Percentiles rank a stretch among this genome's conserved stretches.
Conservation (phyloP, 2,888 invertebrate species). For the Smittia sp. region DNA sequence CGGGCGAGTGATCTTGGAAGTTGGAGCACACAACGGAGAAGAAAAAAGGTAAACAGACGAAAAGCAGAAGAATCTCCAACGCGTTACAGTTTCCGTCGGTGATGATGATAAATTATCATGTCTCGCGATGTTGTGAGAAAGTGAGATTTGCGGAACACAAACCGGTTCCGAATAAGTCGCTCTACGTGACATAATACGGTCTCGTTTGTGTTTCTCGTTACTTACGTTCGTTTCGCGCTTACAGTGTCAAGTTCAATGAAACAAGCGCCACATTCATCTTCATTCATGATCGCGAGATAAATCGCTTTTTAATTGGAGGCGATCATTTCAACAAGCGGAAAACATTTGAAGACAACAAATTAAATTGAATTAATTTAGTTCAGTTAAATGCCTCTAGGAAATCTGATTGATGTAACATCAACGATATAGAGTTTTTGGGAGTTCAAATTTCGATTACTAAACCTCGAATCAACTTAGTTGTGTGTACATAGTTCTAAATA, state of each 20-base stretch:
- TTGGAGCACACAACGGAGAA: background rate
- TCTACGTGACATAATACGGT: conserved; percentile 1
- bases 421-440: too few species aligned
- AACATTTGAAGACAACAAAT: too few species aligned
- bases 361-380: too few species aligned
- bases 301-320: too few species aligned
- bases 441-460: too few species aligned
- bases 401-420: too few species aligned
- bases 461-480: too few species aligned
- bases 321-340: too few species aligned
- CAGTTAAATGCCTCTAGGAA: too few species aligned
- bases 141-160: conserved; percentile 24
- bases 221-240: background rate
- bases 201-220: background rate
- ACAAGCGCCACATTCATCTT: background rate
- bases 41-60: conserved; percentile 1
- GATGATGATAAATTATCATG: background rate
- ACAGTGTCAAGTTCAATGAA: conserved; percentile 29
- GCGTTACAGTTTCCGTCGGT: background rate
- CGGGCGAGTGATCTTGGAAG: conserved; percentile 9
- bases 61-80: background rate
- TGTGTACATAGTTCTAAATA: too few species aligned
- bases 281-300: too few species aligned
- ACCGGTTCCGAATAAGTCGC: background rate
- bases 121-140: conserved; percentile 30